phyloP scores from a whole-genome alignment of 2,888 invertebrate species.

The Pristionchus exspectatus region DNA sequence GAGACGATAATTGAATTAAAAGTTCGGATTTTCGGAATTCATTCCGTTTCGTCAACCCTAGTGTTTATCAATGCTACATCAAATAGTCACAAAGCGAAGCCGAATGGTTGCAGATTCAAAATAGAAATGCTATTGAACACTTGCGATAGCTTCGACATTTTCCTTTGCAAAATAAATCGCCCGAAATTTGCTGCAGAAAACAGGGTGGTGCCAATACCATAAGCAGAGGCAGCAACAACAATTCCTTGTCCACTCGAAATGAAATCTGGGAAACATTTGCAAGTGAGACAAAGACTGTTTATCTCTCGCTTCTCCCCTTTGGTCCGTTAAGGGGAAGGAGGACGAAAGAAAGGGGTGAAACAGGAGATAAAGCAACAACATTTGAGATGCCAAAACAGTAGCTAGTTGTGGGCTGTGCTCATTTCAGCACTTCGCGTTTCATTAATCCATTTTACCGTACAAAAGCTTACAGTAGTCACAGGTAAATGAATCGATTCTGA shows the following conservation, averaged over 20 bases:
- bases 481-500: too few relatives aligned
- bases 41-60: too few relatives aligned
- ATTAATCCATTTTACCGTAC: too few relatives aligned
- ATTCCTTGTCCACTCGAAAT: not conserved
- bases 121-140: not conserved
- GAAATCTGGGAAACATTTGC: too few relatives aligned
- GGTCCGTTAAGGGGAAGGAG: not conserved
- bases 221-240: not conserved
- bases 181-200: not conserved
- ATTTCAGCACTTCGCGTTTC: too few relatives aligned
- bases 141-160: not conserved
- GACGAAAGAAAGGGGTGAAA: not conserved
- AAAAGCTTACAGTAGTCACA: too few relatives aligned
- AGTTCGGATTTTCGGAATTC: too few relatives aligned
- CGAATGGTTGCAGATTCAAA: not conserved
- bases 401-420: not conserved
- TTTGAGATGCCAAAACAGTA: not conserved
- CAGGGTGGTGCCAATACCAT: not conserved
- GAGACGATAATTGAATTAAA: too few relatives aligned
- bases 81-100: not conserved
- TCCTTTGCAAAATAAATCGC: not conserved
- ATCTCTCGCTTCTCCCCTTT: not conserved
- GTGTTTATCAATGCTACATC: too few relatives aligned
- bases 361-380: too few relatives aligned
- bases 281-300: not conserved